phyloP scores from a whole-genome alignment of 2,888 invertebrate species.

The Conus canariensis region DNA sequence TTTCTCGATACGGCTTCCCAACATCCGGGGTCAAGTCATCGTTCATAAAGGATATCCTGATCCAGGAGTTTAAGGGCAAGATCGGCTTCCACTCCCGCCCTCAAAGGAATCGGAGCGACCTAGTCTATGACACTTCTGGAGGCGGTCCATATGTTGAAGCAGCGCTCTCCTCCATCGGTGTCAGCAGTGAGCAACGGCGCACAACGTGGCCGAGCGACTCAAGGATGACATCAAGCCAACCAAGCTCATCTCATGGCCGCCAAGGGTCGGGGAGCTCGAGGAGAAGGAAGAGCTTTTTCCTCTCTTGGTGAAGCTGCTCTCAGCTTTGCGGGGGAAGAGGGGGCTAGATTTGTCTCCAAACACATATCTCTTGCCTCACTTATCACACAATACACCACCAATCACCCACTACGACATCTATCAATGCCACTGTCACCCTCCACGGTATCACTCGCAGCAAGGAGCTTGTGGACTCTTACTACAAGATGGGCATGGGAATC shows the following conservation, averaged over 20 bases:
- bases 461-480: too few species aligned
- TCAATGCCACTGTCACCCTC: too few species aligned
- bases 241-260: constrained; percentile 5
- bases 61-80: not conserved
- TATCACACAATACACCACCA: too few species aligned
- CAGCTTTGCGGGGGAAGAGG: not conserved
- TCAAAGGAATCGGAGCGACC: not conserved
- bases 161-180: constrained; percentile 11
- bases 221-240: not conserved
- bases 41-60: not conserved
- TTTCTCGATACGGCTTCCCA: not conserved
- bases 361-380: too few species aligned
- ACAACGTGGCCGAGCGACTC: not conserved
- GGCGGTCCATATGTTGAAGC: not conserved
- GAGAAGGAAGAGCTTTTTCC: not conserved
- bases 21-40: constrained; percentile 1
- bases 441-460: too few species aligned
- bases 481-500: too few species aligned
- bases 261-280: not conserved
- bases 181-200: not conserved
- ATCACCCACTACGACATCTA: too few species aligned
- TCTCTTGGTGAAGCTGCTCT: not conserved
- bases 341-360: too few species aligned
- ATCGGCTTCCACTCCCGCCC: not conserved
- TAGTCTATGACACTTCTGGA: not conserved